Percentiles rank a stretch among this genome's conserved stretches.
phyloP scores from a whole-genome alignment of 2,888 invertebrate species.

The Graphium colonna region DNA sequence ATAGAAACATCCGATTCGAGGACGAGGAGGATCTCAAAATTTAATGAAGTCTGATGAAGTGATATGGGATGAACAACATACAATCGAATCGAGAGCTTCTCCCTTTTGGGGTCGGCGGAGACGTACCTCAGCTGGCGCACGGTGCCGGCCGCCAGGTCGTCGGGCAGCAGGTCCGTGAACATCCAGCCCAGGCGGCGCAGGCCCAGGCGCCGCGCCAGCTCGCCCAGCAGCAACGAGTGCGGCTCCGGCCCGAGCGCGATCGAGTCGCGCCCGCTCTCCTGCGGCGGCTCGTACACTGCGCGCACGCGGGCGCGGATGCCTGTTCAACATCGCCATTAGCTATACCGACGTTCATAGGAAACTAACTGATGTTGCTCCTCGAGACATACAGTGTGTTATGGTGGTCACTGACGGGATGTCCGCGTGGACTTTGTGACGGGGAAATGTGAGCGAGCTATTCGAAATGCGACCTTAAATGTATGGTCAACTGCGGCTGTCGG shows the following conservation, averaged over 20 bases:
- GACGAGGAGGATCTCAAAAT: too few species aligned
- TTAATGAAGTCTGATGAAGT: too few species aligned
- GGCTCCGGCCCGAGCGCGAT: constrained; percentile 83
- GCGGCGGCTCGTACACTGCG: constrained; percentile 99
- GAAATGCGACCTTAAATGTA: too few species aligned
- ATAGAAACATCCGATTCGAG: too few species aligned
- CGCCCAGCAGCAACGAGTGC: constrained; percentile 84
- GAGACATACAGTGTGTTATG: background rate
- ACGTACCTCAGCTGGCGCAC: constrained; percentile 82
- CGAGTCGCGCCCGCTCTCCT: constrained; percentile 87
- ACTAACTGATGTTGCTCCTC: background rate
- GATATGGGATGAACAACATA: too few species aligned
- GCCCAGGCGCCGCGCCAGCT: constrained; percentile 88
- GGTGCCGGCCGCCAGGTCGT: constrained; percentile 91
- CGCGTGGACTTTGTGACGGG: too few species aligned
- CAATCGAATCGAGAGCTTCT: too few species aligned
- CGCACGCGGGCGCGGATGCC: constrained; percentile 92
- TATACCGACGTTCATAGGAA: background rate
- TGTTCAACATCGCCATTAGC: constrained; percentile 28
- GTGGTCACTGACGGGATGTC: too few species aligned
- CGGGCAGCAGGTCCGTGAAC: constrained; percentile 96
- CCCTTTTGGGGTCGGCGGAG: too few species aligned
- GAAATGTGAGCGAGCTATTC: too few species aligned
- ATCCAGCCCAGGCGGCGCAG: constrained; percentile 96
- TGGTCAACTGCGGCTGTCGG: too few species aligned